These are phyloP conservation scores for Enteromius fasciolatus DNA, from an alignment of 2,797 vertebrate species.

Conservation along the genomic window DNA sequence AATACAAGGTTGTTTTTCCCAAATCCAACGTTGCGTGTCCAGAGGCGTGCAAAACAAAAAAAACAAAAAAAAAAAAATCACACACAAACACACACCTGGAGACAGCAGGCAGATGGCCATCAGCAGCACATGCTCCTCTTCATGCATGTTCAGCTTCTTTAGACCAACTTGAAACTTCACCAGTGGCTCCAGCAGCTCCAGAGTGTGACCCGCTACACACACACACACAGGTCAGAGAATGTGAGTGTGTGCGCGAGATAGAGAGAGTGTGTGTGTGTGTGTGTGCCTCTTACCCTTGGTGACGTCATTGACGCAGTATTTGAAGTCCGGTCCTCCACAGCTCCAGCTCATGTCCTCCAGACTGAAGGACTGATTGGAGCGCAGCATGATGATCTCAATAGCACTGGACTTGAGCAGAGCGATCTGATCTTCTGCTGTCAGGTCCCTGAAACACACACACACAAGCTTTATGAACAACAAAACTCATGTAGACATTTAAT, in stretches of 20 bases:
- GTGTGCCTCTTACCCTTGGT: conserved; percentile 82
- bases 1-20: background rate
- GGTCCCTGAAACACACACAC: conserved; percentile 77
- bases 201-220: conserved; percentile 83
- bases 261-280: background rate
- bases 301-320: conserved; percentile 88
- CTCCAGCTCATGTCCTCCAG: conserved; percentile 96
- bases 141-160: conserved; percentile 92
- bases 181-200: conserved; percentile 92
- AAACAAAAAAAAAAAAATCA: no score
- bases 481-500: no score
- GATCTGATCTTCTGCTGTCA: conserved; percentile 94
- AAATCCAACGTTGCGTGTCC: background rate
- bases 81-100: conserved; percentile 75
- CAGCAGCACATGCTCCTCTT: conserved; percentile 90
- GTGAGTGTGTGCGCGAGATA: no score
- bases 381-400: conserved; percentile 97
- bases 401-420: conserved; percentile 94
- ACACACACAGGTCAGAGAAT: conserved; percentile 10
- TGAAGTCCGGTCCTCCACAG: conserved; percentile 89
- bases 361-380: conserved; percentile 94
- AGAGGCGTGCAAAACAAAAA: background rate
- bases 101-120: conserved; percentile 98
- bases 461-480: background rate
- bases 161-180: conserved; percentile 94